Conservation (phyloP, 1,140 invertebrate species). For the Heliothis subflexa region DNA sequence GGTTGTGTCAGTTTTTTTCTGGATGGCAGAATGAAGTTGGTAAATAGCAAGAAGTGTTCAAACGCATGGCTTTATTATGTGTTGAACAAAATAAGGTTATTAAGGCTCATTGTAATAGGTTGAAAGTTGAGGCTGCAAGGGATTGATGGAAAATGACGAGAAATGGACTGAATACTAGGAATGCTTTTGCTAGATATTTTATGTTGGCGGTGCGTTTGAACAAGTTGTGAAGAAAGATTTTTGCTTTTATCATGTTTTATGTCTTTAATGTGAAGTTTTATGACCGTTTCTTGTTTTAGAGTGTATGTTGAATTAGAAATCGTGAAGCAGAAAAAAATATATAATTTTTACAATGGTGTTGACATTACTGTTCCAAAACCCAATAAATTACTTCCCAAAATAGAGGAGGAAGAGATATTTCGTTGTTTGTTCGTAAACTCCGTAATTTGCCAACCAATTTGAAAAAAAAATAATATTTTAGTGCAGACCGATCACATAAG, state of each 20-base stretch:
- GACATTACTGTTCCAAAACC: not conserved
- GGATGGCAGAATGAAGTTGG: slow-evolving; percentile 37
- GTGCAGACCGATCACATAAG: too few relatives aligned
- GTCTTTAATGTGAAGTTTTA: too few relatives aligned
- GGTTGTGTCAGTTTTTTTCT: slow-evolving; percentile 3
- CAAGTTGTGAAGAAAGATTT: not conserved
- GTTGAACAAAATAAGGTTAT: slow-evolving; percentile 72
- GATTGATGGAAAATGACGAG: slow-evolving; percentile 12
- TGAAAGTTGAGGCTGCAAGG: slow-evolving; percentile 36
- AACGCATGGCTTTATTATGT: slow-evolving; percentile 73
- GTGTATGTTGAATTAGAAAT: too few relatives aligned
- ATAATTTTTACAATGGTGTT: not conserved
- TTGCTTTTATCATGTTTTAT: not conserved
- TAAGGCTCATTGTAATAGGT: slow-evolving; percentile 48
- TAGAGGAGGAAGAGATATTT: too few relatives aligned
- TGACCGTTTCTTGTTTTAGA: too few relatives aligned
- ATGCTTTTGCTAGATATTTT: slow-evolving; percentile 15
- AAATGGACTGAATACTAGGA: slow-evolving; percentile 7
- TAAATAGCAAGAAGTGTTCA: slow-evolving; percentile 42
- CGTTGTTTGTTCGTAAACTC: too few relatives aligned
- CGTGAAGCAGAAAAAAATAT: too few relatives aligned
- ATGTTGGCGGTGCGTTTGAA: not conserved
- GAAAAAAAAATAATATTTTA: too few relatives aligned
- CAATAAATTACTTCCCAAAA: too few relatives aligned
- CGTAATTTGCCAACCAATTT: too few relatives aligned